phyloP scores from a whole-genome alignment of 2,113 vertebrate genomes.

The Ptilonorhynchus violaceus region DNA sequence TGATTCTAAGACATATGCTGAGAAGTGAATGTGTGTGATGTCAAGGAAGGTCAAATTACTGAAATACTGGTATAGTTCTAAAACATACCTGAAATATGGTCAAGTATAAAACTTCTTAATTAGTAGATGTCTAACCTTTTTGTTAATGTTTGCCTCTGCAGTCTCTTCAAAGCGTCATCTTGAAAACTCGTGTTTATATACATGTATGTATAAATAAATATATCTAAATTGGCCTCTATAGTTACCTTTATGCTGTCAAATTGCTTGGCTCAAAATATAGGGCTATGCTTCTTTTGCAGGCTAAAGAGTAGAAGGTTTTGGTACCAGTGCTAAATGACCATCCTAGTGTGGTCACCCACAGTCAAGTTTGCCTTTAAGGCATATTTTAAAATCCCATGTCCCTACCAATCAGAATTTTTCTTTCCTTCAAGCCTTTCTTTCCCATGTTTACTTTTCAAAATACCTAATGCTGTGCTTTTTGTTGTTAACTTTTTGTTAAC shows the following conservation, averaged over 20 bases:
- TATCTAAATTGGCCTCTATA: not conserved
- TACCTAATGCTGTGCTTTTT: not conserved
- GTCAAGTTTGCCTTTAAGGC: not conserved
- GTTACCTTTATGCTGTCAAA: not conserved
- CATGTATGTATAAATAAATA: not conserved
- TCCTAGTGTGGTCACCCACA: not conserved
- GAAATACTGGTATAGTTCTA: not conserved
- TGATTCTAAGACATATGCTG: not conserved
- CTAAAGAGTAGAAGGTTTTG: not conserved
- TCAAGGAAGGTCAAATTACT: not conserved
- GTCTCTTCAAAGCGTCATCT: not conserved
- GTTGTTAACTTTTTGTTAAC: not conserved
- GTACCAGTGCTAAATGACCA: not conserved
- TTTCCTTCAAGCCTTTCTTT: not conserved
- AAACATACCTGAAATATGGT: not conserved
- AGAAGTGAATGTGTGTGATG: not conserved
- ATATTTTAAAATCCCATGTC: not conserved
- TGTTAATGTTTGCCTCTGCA: not conserved
- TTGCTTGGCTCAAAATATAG: not conserved
- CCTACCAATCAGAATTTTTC: not conserved
- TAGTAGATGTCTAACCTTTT: not conserved
- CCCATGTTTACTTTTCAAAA: not conserved
- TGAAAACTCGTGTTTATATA: not conserved
- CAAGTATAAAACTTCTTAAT: not conserved
- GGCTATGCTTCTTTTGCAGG: not conserved